phyloP scores from a whole-genome alignment of 2,888 invertebrate species.

The Gisinianus flammeolus region DNA sequence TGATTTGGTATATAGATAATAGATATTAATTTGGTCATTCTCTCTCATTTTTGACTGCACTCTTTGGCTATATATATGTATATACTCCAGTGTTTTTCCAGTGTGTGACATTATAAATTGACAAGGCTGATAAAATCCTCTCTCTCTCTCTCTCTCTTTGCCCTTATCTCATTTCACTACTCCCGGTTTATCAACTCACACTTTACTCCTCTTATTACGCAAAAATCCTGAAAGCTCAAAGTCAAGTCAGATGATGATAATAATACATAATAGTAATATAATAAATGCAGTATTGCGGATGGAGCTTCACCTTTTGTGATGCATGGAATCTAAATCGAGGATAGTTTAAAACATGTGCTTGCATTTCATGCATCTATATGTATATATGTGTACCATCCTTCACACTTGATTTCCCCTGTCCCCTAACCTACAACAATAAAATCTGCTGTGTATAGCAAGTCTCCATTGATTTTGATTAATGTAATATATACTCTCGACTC shows the following conservation, averaged over 20 bases:
- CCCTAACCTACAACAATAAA: not conserved
- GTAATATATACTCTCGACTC: no score
- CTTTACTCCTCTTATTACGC: not conserved
- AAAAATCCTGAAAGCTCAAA: not conserved
- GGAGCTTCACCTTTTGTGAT: not conserved
- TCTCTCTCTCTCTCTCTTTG: no score
- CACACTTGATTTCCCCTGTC: not conserved
- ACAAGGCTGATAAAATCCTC: no score
- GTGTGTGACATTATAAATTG: not conserved
- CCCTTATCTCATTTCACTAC: no score
- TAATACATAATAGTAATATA: not conserved
- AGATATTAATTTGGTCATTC: not conserved
- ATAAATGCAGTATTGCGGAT: not conserved
- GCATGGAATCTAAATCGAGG: no score
- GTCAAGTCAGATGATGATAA: not conserved
- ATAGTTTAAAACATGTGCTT: no score
- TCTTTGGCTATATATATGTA: no score
- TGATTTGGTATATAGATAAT: not conserved
- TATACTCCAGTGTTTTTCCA: not conserved
- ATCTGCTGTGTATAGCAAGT: not conserved
- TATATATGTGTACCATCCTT: not conserved
- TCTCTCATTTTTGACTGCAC: no score
- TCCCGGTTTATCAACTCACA: not conserved
- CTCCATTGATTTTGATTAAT: not conserved
- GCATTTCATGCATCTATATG: no score